Evolutionary conservation across 2,888 invertebrate genomes (phyloP).

Genomic region (Noctua janthina): DNA sequence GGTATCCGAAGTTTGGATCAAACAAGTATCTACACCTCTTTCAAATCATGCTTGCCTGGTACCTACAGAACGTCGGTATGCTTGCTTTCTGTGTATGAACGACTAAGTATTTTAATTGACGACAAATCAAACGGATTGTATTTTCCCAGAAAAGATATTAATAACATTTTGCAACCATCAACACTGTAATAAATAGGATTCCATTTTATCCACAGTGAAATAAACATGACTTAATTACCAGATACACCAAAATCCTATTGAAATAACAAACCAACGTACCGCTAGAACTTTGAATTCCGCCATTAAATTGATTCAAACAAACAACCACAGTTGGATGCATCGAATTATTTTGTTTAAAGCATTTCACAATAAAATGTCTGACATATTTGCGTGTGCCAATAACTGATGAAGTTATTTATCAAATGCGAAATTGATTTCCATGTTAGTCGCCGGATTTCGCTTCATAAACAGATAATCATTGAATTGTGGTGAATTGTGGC

Average conservation of each 20-base stretch:
- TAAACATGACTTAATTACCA: slow-evolving; percentile 31
- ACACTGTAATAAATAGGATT: slow-evolving; percentile 3
- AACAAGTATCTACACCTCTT: slow-evolving; percentile 17
- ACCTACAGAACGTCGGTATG: background rate
- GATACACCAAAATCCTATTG: slow-evolving; percentile 20
- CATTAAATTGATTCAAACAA: slow-evolving; percentile 31
- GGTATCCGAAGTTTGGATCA: slow-evolving; percentile 19
- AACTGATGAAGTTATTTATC: slow-evolving; percentile 56
- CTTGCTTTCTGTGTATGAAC: background rate
- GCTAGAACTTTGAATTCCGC: slow-evolving; percentile 27
- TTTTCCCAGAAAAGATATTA: background rate
- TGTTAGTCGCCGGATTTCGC: slow-evolving; percentile 37
- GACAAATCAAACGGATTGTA: background rate
- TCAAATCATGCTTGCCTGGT: slow-evolving; percentile 10
- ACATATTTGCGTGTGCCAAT: slow-evolving; percentile 44
- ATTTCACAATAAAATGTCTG: slow-evolving; percentile 40
- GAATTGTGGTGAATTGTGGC: slow-evolving; percentile 21
- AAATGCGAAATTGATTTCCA: slow-evolving; percentile 51
- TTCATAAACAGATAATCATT: slow-evolving; percentile 30
- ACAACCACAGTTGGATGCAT: slow-evolving; percentile 34
- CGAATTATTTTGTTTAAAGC: slow-evolving; percentile 43
- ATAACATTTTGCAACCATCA: background rate
- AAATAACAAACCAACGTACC: slow-evolving; percentile 23
- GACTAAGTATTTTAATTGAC: slow-evolving; percentile 5
- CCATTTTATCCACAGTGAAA: background rate